phyloP scores from a whole-genome alignment of 1,140 invertebrate genomes.

The Drosophila baimaii region DNA sequence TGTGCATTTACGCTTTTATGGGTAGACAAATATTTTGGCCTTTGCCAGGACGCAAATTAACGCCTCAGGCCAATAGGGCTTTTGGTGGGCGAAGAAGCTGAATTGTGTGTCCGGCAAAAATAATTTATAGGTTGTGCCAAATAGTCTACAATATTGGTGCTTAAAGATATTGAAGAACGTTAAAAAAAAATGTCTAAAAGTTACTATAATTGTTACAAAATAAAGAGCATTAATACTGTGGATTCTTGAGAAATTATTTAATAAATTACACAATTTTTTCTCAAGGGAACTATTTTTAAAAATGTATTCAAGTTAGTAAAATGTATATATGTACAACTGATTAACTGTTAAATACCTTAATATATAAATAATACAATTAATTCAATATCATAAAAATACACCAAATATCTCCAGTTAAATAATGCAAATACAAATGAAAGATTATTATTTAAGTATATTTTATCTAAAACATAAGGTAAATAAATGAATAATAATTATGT shows the following conservation, averaged over 20 bases:
- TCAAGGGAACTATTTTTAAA: not conserved
- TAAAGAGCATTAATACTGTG: no score
- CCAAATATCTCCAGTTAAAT: no score
- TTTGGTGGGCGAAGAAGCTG: conserved; percentile 1
- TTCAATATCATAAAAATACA: no score
- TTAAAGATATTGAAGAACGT: not conserved
- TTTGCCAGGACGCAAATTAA: conserved; percentile 22
- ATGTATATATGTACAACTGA: not conserved
- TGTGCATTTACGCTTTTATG: no score
- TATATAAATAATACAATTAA: not conserved
- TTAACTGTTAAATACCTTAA: not conserved
- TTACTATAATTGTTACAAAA: not conserved
- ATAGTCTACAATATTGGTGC: not conserved
- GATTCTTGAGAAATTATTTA: not conserved
- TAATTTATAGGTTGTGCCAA: conserved; percentile 2
- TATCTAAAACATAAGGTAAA: no score
- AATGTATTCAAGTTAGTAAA: not conserved
- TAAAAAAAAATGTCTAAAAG: not conserved
- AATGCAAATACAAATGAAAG: no score
- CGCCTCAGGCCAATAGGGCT: conserved; percentile 26
- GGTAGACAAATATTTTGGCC: conserved; percentile 50
- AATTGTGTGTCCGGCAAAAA: conserved; percentile 21
- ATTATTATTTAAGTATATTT: no score
- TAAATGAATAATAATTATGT: not conserved
- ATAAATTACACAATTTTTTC: accelerated